Evolutionary conservation across 2,797 vertebrate species (phyloP), one percentile per base, ranked within the genome.

Genomic region (Leuciscus waleckii): DNA sequence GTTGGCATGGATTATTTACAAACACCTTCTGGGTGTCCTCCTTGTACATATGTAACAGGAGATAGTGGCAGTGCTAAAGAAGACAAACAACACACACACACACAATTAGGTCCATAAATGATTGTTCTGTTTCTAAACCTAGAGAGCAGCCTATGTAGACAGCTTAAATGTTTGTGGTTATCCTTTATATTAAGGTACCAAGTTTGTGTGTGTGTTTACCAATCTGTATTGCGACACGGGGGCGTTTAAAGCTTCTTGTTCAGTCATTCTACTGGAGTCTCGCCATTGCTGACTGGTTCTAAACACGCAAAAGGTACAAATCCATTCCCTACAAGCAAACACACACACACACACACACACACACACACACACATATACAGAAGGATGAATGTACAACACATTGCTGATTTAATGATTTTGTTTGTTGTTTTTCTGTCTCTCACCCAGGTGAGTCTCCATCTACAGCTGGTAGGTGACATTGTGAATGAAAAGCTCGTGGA

Each of bases 301-400:
- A 35, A 89, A 91, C 19, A 93, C 32, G 32, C 95, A 96, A 82
- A 93, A 94, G 0, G 94, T 94, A 69, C 95, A 96, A 26, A 88
- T 17, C 95, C 95, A 96, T 0, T 93, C 88, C 14, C 95, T 95
- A 88, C 26, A 49, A 17, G 16, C 67, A 88, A 23, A 86, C 4
- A 79, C 4, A 85, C 71, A 73, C 4, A 85, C 71, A 73, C 56
- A 61, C 5, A 58, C 4, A 85, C 71, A 73, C 56, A 61, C 4
- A 58, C n/a, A n/a, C n/a, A n/a, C 4, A 85, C 71, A 73, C 56
- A 61, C 4, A 58, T 3, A 58, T 13, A 58, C 26, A 63, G 61
- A 63, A 29, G 19, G 32, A 1, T 74, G 11, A 58, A 76, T 5
- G 46, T 7, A 16, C 54, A 74, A 5, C 41, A 85, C 8, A 80